Percentiles rank a stretch among this genome's conserved stretches.
phyloP scores from a whole-genome alignment of 1,140 invertebrate species.

The Zaprionus ghesquierei region DNA sequence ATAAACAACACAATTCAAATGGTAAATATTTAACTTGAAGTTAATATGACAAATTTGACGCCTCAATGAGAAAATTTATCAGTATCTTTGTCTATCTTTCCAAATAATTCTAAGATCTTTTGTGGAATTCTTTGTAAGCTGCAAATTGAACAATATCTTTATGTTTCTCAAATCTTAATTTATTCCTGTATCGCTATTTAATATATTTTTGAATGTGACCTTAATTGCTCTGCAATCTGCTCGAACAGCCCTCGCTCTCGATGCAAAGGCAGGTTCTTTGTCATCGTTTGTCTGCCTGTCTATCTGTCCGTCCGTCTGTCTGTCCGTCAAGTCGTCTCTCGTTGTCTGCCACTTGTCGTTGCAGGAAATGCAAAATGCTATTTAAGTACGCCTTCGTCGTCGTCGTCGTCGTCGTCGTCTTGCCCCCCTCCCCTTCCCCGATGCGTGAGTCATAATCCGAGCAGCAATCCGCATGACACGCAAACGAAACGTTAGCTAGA shows the following conservation, averaged over 20 bases:
- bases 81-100: neutral
- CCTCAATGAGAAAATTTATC: neutral
- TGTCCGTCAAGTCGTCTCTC: neutral
- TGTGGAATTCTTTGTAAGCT: too few species aligned
- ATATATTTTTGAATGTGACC: neutral
- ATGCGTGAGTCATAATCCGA: conserved; percentile 50
- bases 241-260: neutral
- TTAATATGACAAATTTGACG: neutral
- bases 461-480: conserved; percentile 47
- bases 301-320: neutral
- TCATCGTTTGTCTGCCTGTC: neutral
- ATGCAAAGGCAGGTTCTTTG: neutral
- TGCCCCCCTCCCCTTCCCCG: neutral
- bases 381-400: conserved; percentile 55
- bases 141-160: neutral
- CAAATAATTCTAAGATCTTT: too few species aligned
- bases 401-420: too few species aligned
- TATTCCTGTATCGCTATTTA: neutral
- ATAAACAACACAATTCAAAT: neutral
- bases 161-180: neutral
- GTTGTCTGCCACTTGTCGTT: conserved; percentile 54
- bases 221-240: neutral
- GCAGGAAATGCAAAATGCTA: conserved; percentile 71
- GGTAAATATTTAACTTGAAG: neutral
- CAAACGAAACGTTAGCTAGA: conserved; percentile 42